Evolutionary conservation across 2,797 vertebrate genomes (phyloP).

Genomic region (Hirundo rustica): DNA sequence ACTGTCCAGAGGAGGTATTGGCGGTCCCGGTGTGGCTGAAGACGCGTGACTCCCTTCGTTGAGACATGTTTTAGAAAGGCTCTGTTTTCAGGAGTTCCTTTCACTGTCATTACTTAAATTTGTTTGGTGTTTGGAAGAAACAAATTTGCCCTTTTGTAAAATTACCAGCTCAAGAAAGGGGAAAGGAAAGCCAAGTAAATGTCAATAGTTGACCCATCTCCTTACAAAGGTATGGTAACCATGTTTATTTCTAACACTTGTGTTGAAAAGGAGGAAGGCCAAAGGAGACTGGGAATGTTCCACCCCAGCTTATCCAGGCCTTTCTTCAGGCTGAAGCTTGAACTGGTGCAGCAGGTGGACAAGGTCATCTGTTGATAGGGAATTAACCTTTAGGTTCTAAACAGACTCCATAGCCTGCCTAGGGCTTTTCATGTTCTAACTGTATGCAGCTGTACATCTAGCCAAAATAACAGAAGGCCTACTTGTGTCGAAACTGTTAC

Average conservation of each 20-base stretch:
- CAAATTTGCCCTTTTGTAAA: not conserved
- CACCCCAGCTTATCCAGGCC: not conserved
- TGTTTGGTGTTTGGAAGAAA: not conserved
- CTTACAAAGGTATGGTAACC: not conserved
- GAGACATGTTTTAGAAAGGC: not conserved
- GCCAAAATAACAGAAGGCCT: not conserved
- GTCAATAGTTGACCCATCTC: not conserved
- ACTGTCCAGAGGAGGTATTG: not conserved
- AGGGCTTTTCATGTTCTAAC: not conserved
- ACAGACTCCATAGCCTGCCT: not conserved
- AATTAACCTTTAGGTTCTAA: not conserved
- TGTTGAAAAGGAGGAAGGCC: not conserved
- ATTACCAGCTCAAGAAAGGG: not conserved
- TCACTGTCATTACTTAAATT: not conserved
- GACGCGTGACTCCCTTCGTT: accelerated
- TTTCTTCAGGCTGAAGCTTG: not conserved
- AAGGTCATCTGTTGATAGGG: not conserved
- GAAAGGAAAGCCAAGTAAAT: not conserved
- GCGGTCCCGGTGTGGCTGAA: not conserved
- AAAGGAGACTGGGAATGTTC: not conserved
- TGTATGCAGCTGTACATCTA: not conserved
- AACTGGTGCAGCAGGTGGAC: not conserved
- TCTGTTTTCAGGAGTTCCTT: not conserved
- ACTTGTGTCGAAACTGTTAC: not conserved
- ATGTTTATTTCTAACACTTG: not conserved